Conservation (phyloP, 2,888 invertebrate genomes). For the Escarpia spicata region DNA sequence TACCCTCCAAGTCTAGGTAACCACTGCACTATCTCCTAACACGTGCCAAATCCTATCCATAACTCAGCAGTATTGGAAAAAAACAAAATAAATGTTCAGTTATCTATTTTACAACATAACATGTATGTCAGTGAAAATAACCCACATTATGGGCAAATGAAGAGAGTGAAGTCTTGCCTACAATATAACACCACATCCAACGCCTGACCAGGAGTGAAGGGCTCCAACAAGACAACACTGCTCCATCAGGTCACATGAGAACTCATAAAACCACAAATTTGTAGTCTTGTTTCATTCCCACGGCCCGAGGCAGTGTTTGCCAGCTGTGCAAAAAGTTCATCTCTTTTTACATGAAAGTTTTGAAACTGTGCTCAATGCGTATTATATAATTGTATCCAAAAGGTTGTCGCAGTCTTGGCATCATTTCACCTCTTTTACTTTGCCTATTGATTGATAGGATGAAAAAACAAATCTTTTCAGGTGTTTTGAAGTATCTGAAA, state of each 20-base stretch:
- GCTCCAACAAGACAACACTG: neutral
- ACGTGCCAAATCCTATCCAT: no score
- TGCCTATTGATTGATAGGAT: neutral
- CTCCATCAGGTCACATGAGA: neutral
- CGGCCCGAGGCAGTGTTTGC: neutral
- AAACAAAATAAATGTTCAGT: no score
- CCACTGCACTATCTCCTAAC: no score
- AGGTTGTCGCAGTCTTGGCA: neutral
- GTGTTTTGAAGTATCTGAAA: neutral
- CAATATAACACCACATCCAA: neutral
- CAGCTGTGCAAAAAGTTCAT: neutral
- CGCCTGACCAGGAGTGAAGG: neutral
- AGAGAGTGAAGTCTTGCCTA: no score
- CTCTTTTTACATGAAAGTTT: neutral
- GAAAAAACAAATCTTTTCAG: neutral
- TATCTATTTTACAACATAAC: no score
- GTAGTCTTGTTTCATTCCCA: neutral
- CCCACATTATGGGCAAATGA: no score
- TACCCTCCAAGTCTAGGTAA: no score
- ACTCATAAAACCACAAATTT: constrained; percentile 2
- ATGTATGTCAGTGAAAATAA: no score
- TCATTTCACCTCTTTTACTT: neutral
- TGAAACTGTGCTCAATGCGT: neutral
- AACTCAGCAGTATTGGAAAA: no score
- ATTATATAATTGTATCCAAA: neutral